Percentiles rank a stretch among this genome's conserved stretches.
These are phyloP conservation scores for Premnoplex brunnescens DNA, from an alignment of 2,797 vertebrate genomes.

Conservation along the genomic window DNA sequence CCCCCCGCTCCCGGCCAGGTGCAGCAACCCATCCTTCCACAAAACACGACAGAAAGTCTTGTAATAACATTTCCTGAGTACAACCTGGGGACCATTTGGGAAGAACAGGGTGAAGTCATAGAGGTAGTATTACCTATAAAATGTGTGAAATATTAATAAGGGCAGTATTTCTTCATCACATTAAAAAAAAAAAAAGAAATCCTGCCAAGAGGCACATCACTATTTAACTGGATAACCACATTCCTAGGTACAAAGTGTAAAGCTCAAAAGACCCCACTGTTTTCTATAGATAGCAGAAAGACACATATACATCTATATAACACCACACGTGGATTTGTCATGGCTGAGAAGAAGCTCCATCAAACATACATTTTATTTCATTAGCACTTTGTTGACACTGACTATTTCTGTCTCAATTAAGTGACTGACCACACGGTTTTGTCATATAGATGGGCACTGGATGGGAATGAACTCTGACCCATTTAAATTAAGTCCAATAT, in stretches of 20 bases:
- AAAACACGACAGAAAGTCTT: conserved; percentile 67
- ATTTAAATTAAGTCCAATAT: conserved; percentile 76
- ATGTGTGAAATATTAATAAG: conserved; percentile 73
- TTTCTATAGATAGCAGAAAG: not conserved
- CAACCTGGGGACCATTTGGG: conserved; percentile 65
- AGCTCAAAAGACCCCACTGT: not conserved
- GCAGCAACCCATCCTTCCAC: conserved; percentile 69
- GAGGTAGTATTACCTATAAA: conserved; percentile 58
- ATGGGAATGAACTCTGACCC: conserved; percentile 78
- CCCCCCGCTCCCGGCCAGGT: conserved; percentile 15
- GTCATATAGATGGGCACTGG: conserved; percentile 57
- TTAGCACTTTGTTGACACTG: conserved; percentile 55
- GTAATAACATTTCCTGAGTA: conserved; percentile 75
- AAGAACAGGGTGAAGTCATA: conserved; percentile 59
- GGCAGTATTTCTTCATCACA: conserved; percentile 38
- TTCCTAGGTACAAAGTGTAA: not conserved
- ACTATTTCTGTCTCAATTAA: conserved; percentile 57
- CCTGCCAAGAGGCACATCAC: not conserved
- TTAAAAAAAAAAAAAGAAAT: not conserved
- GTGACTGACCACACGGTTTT: conserved; percentile 54
- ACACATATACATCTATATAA: not conserved
- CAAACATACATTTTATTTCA: conserved; percentile 61
- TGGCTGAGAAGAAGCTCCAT: conserved; percentile 55
- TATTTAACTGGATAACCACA: not conserved
- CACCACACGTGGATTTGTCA: not conserved